Evolutionary conservation across 2,113 vertebrate species (phyloP), one percentile per base, ranked within the genome.

Genomic region (Nannospalax galili): DNA sequence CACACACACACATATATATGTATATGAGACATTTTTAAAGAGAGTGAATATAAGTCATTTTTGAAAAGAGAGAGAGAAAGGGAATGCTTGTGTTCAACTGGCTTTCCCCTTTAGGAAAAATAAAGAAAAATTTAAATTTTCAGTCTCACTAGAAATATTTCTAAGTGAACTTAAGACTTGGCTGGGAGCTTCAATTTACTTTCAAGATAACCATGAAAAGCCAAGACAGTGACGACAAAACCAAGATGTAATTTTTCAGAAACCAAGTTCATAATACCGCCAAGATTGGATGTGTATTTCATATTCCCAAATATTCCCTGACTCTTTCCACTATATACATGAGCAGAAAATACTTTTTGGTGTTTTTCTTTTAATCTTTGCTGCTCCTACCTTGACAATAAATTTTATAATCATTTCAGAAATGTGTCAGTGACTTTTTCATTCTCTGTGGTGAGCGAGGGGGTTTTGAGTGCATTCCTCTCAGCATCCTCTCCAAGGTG

Each of bases 311-410:
- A 74, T 56, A 96, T 82, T 94, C 64, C 26, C 30, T 80, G 42
- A 16, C 96, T 96, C 56, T 86, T 98, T 94, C 85, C 96, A 52
- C 94, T 98, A 65, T 16, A 96, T 12, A 94, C 70, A 69, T 79
- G 48, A 97, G 69, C 79, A 42, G 94, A 97, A 98, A 60, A 95
- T 72, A 26, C 17, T 84, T 48, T 96, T 91, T 60, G 96, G 84
- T 48, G 11, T 30, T 69, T 69, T 85, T 32, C n/a, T 56, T 52
- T 48, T n/a, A 52, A n/a, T 40, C 7, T 35, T 75, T 0, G 81
- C n/a, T 24, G 40, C 19, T 32, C 56, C 70, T 90, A 96, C 73
- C 40, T 93, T 97, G n/a, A 92, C 5, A 8, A 35, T 79, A 87
- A 95, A 75, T 95, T 91, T 32, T 96, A 20, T 62, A 95, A 40